Base-by-base conservation (phyloP, 2,888 invertebrate species). In the Seladonia tumulorum region DNA sequence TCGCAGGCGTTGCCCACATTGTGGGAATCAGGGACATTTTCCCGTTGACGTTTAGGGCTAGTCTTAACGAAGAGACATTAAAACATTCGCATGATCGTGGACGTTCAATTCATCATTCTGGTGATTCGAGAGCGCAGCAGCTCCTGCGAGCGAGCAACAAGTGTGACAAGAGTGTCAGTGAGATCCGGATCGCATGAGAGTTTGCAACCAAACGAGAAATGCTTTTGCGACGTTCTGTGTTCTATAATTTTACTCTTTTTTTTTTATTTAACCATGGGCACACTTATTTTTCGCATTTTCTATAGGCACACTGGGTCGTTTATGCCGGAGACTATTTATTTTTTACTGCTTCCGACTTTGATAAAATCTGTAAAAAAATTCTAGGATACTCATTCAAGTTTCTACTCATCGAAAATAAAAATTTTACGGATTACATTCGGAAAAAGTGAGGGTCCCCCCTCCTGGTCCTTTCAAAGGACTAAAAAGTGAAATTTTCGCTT, bases 131-230 rank as follows among this genome's bases (percentile, higher is more conserved):
- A 39, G 22, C 39, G 68, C 10, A 5, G 35, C 22, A 22, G 49
- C 68, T 53, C 76, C 76, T 81, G 70, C 45, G 12, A 57, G 16
- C 18, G 8, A 70, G 72, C 81, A 81, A 81, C 79, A 63, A 22
- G 18, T 5, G 5, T 16, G 18, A 16, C 81, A 18, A 5, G 5
- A 8, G 8, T 75, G 68, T 68, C 39, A 18, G 35, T 22, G 39
- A 39, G 39, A 39, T 4, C 12, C 35, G 68, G 39, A 39, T 68
- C 22, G 68, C 35, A 39, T 18, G 35, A 39, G 39, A 68, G 35
- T 22, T 8, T 2, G 68, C 10, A 22, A 66, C 35, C 60, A 29
- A 29, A 18, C 16, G 18, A 8, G 16, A 29, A 16, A 8, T 29
- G n/a, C n/a, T 57, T 57, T n/a, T 5, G 8, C 57, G n/a, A 1